Evolutionary conservation across 2,888 invertebrate species (phyloP).

Genomic region (Amphiduros pacificus): DNA sequence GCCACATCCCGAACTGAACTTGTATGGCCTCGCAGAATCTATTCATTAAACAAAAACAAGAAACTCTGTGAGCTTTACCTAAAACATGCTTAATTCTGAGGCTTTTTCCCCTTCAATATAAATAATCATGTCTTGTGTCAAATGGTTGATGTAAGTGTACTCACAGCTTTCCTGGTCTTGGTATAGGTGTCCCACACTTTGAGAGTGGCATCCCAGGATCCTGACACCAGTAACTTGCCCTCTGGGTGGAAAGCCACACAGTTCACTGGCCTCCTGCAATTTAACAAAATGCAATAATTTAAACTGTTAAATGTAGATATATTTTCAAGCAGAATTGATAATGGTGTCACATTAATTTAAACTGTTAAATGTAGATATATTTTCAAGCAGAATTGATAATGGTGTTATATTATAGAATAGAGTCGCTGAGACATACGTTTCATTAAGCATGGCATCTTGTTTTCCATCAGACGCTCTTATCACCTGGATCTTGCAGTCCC

Average conservation of each 20-base stretch:
- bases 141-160: no score
- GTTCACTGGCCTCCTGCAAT: constrained; percentile 52
- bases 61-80: no score
- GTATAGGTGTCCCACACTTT: constrained; percentile 54
- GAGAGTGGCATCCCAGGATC: constrained; percentile 55
- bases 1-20: constrained; percentile 54
- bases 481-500: constrained; percentile 54
- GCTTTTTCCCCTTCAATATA: no score
- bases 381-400: no score
- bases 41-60: constrained; percentile 1
- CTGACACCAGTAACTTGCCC: constrained; percentile 53
- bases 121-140: no score
- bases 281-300: not conserved
- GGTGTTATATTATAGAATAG: no score
- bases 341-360: not conserved
- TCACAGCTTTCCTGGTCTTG: constrained; percentile 52
- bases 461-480: constrained; percentile 49
- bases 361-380: no score
- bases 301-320: no score
- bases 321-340: no score
- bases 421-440: no score
- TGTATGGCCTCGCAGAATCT: constrained; percentile 57
- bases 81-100: no score
- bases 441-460: constrained; percentile 18
- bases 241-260: constrained; percentile 57